Percentiles rank a stretch among this genome's conserved stretches.
These are phyloP conservation scores for Neocrepidodera transversa DNA, from an alignment of 2,888 invertebrate species.

Conservation along the genomic window DNA sequence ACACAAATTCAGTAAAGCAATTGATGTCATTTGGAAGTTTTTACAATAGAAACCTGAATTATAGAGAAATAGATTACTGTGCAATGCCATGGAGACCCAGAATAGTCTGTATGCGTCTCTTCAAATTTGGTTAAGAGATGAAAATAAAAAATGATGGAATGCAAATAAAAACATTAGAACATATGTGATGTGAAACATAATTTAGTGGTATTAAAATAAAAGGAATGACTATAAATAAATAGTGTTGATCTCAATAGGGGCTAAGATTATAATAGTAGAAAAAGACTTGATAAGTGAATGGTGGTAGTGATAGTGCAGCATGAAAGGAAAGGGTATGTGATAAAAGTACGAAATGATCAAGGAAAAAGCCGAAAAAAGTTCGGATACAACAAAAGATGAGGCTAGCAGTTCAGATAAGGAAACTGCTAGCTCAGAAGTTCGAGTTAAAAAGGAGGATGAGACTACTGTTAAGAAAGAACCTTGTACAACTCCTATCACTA, in stretches of 20 bases:
- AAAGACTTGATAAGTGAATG: conserved; percentile 53
- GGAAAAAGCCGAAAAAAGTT: conserved; percentile 61
- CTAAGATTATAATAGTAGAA: conserved; percentile 44
- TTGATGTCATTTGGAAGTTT: conserved; percentile 53
- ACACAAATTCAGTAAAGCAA: conserved; percentile 53
- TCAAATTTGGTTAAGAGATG: conserved; percentile 61
- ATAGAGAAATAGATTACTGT: conserved; percentile 50
- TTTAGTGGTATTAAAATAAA: conserved; percentile 54
- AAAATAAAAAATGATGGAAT: conserved; percentile 62
- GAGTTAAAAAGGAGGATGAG: conserved; percentile 58
- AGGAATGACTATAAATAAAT: conserved; percentile 50
- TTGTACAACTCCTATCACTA: conserved; percentile 54
- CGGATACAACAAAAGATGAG: conserved; percentile 60
- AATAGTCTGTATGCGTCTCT: conserved; percentile 56
- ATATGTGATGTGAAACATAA: conserved; percentile 61
- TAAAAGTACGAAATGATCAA: conserved; percentile 60
- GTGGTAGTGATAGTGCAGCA: conserved; percentile 55
- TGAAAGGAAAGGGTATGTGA: conserved; percentile 56
- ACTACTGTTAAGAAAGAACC: conserved; percentile 58
- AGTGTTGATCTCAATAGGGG: conserved; percentile 46
- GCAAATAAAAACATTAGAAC: conserved; percentile 63
- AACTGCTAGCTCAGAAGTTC: conserved; percentile 55
- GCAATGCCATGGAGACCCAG: conserved; percentile 53
- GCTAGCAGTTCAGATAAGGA: conserved; percentile 59
- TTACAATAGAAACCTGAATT: conserved; percentile 48